phyloP scores from a whole-genome alignment of 2,113 vertebrate genomes.

The Nothoprocta perdicaria region DNA sequence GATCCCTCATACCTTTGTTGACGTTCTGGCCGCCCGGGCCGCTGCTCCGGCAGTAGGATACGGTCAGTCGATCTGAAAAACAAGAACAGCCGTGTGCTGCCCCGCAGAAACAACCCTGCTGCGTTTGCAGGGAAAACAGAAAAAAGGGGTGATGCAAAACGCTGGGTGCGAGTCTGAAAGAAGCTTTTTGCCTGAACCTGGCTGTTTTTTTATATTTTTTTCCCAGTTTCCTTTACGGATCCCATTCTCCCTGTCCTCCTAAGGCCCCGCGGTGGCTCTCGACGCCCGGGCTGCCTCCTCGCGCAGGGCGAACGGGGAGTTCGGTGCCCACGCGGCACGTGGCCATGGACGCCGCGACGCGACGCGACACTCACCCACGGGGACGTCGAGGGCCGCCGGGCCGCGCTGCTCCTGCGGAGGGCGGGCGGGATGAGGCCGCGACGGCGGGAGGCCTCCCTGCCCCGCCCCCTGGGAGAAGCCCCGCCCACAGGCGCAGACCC shows the following conservation, averaged over 20 bases:
- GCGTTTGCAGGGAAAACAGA: no score
- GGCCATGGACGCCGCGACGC: no score
- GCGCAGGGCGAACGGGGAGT: no score
- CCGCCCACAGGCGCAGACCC: no score
- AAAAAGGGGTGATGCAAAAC: not conserved
- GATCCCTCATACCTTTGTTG: conserved; percentile 87
- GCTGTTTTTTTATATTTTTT: not conserved
- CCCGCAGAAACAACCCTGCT: not conserved
- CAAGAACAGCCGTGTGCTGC: not conserved
- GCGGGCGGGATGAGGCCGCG: not conserved
- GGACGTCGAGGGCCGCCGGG: conserved; percentile 57
- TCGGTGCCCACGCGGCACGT: no score
- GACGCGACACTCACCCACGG: conserved; percentile 71
- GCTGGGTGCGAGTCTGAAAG: not conserved
- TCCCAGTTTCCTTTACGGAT: not conserved
- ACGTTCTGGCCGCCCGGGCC: conserved; percentile 95
- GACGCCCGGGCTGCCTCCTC: not conserved
- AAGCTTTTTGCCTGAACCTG: not conserved
- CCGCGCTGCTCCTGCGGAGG: conserved; percentile 53
- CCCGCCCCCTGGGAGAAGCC: not conserved
- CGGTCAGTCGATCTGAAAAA: conserved; percentile 83
- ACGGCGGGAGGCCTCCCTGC: no score
- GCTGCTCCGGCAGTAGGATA: conserved; percentile 90
- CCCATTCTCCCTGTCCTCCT: not conserved
- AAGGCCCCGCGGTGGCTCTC: no score